Evolutionary conservation across 2,113 vertebrate genomes (phyloP), one percentile per base, ranked within the genome.

Genomic region (Entelurus aequoreus): DNA sequence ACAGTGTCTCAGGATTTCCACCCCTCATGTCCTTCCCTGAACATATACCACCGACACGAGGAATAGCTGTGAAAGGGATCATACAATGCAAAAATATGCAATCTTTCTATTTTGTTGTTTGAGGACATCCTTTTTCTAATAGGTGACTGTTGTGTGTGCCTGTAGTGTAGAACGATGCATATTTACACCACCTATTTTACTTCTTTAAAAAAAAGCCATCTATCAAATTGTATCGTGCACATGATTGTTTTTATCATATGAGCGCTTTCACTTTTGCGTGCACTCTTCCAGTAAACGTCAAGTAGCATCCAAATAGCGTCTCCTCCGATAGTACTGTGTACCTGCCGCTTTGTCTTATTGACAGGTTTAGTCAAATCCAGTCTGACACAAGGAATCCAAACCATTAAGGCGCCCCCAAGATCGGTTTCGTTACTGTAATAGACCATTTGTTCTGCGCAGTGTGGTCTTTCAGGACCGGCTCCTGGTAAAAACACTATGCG

Each of bases 31-130:
- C 66, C 48, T 73, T 71, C 60, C 76, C 81, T 53, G 21, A 65
- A 72, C 74, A 54, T 67, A 11, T 62, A 59, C 28, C 64, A 61
- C 36, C 14, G 68, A 75, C 65, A 62, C 75, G 64, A 54, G 65
- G 80, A 86, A 77, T 85, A 81, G 88, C 88, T 90, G 66, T 83
- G 87, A 93, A 87, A 87, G 87, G 78, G 88, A 80, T 88, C 86
- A 90, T 87, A 74, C 8, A 87, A 88, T 89, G 90, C 82, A 86
- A 89, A 92, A 91, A 89, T 92, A 92, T 93, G 89, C 87, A 90
- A 90, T 90, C 90, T 89, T 90, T 90, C 78, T 89, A 88, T 89
- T 88, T 88, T 87, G 80, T 83, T 86, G 80, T 88, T 88, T 81
- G 76, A 87, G 79, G 66, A 88, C 84, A 80, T 90, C 78, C 76